phyloP scores from a whole-genome alignment of 2,888 invertebrate species.

The Xanthorhoe designata region DNA sequence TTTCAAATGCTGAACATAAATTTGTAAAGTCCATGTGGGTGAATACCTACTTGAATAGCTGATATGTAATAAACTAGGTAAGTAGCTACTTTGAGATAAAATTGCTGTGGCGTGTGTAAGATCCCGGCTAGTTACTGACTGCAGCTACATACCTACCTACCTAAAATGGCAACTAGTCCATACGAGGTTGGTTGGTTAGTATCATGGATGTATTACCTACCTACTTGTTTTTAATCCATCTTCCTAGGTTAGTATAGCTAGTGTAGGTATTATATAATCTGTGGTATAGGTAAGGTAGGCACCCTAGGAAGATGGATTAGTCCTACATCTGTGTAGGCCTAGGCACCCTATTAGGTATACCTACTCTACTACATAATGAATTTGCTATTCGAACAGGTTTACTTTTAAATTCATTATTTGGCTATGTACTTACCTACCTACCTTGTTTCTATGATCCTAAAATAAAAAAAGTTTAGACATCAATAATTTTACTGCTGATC shows the following conservation, averaged over 20 bases:
- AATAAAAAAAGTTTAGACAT: no score
- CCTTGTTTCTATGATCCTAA: no score
- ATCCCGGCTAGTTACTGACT: neutral
- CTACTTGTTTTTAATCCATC: no score
- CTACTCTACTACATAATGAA: no score
- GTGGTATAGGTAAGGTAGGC: no score
- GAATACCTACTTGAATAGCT: constrained; percentile 22
- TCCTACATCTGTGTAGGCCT: no score
- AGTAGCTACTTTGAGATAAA: constrained; percentile 3
- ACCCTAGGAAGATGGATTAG: no score
- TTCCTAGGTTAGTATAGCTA: no score
- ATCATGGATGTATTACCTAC: no score
- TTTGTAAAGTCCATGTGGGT: constrained; percentile 23
- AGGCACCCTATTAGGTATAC: no score
- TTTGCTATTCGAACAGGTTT: neutral
- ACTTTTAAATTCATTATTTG: neutral
- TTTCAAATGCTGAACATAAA: constrained; percentile 14
- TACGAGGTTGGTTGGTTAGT: neutral
- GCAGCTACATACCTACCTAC: neutral
- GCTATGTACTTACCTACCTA: neutral
- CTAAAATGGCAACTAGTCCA: neutral
- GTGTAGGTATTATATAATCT: no score
- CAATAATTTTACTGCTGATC: no score
- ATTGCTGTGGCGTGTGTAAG: constrained; percentile 9
- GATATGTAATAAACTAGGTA: constrained; percentile 12